Percentiles rank a stretch among this genome's conserved stretches.
These are phyloP conservation scores for Hirtodrosophila histrioides DNA, from an alignment of 2,888 invertebrate species.

Conservation along the genomic window DNA sequence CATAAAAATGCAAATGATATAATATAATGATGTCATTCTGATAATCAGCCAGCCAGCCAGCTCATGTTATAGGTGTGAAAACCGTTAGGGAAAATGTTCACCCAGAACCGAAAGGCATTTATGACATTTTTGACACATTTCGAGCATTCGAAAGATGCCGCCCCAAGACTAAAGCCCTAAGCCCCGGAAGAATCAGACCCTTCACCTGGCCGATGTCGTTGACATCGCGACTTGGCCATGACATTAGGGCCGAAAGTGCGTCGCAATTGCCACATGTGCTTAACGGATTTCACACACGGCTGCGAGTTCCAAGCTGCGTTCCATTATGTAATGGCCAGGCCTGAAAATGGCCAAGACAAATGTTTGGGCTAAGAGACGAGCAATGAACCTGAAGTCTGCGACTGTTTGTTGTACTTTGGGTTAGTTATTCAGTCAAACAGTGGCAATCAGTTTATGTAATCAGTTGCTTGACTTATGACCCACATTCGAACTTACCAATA, in stretches of 20 bases:
- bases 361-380: slow-evolving; percentile 28
- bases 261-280: slow-evolving; percentile 42
- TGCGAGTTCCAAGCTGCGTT: slow-evolving; percentile 39
- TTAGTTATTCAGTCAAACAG: not conserved
- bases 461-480: slow-evolving; percentile 42
- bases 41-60: slow-evolving; percentile 23
- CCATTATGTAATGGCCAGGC: slow-evolving; percentile 61
- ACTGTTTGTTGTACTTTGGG: slow-evolving; percentile 9
- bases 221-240: slow-evolving; percentile 42
- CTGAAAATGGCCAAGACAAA: slow-evolving; percentile 14
- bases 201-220: slow-evolving; percentile 36
- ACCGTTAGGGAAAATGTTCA: slow-evolving; percentile 56
- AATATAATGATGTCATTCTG: slow-evolving; percentile 40
- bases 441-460: not conserved
- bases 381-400: slow-evolving; percentile 50
- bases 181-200: not conserved
- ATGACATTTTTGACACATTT: slow-evolving; percentile 46
- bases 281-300: slow-evolving; percentile 71
- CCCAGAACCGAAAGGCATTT: slow-evolving; percentile 29
- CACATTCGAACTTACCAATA: slow-evolving; percentile 11
- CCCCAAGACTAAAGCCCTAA: not conserved
- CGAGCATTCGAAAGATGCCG: slow-evolving; percentile 7
- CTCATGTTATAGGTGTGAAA: slow-evolving; percentile 28
- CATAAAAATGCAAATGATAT: slow-evolving; percentile 58
- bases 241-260: slow-evolving; percentile 42